Conservation (phyloP, 1,140 invertebrate genomes). For the Apis florea region DNA sequence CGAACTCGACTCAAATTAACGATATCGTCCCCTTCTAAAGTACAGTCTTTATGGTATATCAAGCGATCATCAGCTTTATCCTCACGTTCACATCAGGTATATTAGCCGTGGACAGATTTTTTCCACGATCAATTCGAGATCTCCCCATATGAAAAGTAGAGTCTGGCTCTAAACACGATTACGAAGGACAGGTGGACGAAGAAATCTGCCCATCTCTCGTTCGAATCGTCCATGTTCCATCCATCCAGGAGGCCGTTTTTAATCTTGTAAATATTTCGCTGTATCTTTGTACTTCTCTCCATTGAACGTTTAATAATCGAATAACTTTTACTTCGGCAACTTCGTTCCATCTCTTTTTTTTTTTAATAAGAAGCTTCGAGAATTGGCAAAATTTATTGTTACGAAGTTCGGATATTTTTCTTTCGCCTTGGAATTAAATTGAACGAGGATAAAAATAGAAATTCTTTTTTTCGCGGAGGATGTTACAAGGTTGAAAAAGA, state of each 20-base stretch:
- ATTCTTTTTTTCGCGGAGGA: too few relatives aligned
- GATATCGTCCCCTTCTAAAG: not conserved
- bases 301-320: too few relatives aligned
- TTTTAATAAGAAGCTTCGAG: not conserved
- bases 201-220: not conserved
- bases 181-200: not conserved
- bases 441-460: too few relatives aligned
- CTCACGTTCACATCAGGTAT: conserved; percentile 35
- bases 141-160: conserved; percentile 37
- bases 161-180: conserved; percentile 7
- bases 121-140: conserved; percentile 38
- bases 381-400: not conserved
- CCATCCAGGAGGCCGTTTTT: too few relatives aligned
- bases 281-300: too few relatives aligned
- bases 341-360: too few relatives aligned
- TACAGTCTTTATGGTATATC: conserved; percentile 40
- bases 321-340: too few relatives aligned
- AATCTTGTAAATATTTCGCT: too few relatives aligned
- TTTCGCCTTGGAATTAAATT: too few relatives aligned
- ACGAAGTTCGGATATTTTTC: too few relatives aligned
- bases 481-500: too few relatives aligned
- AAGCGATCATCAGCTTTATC: conserved; percentile 49
- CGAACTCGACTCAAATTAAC: too few relatives aligned
- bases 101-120: conserved; percentile 49
- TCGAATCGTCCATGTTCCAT: not conserved